phyloP scores from a whole-genome alignment of 2,797 vertebrate genomes.

The Poecilia velifera region DNA sequence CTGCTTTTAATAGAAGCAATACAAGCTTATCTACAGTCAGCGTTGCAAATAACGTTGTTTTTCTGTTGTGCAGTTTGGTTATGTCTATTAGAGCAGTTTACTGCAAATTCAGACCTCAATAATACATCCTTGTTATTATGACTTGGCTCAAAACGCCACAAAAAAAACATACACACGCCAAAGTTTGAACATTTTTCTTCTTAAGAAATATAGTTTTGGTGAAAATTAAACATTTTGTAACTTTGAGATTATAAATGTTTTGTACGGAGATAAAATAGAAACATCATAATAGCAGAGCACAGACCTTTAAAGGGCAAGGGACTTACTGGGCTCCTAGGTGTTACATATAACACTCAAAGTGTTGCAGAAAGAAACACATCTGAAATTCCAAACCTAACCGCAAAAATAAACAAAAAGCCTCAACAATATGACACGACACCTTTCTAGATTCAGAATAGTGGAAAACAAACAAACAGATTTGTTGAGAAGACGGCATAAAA shows the following conservation, averaged over 20 bases:
- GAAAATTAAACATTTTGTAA: background rate
- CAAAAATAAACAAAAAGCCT: background rate
- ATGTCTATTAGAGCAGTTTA: conserved; percentile 17
- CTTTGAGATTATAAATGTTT: background rate
- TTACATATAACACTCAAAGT: background rate
- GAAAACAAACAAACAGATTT: background rate
- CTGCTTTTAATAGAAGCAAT: conserved; percentile 27
- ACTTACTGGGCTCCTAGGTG: background rate
- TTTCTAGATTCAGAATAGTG: background rate
- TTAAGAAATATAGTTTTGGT: background rate
- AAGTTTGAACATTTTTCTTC: background rate
- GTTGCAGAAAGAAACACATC: background rate
- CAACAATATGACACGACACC: background rate
- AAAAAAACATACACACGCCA: background rate
- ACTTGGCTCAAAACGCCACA: background rate
- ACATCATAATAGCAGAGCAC: background rate
- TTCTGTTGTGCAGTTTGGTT: conserved; percentile 4
- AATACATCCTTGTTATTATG: background rate
- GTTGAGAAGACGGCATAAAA: background rate
- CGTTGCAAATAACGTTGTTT: background rate
- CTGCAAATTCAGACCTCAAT: background rate
- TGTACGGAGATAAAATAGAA: background rate
- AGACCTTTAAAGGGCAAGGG: background rate
- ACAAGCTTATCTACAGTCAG: conserved; percentile 19
- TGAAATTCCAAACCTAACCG: background rate